These are phyloP conservation scores for Fragum sueziense DNA, from an alignment of 2,888 invertebrate species.

Conservation along the genomic window DNA sequence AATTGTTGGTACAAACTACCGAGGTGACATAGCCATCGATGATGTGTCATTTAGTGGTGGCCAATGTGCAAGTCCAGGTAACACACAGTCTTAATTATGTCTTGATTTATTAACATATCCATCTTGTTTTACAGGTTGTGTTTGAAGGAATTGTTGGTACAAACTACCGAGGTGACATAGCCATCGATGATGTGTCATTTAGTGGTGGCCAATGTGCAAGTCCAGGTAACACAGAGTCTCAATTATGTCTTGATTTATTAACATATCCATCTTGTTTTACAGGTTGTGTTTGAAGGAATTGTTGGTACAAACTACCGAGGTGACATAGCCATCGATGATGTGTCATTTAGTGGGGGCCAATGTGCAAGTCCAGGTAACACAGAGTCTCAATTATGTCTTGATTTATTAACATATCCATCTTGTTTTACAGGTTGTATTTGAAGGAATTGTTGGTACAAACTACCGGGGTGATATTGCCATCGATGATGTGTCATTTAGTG, in stretches of 20 bases:
- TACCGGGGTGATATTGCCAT: constrained; percentile 75
- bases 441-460: neutral
- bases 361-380: constrained; percentile 64
- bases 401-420: neutral
- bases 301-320: constrained; percentile 67
- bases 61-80: constrained; percentile 65
- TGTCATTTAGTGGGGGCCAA: constrained; percentile 65
- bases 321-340: constrained; percentile 79
- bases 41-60: constrained; percentile 68
- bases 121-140: constrained; percentile 70
- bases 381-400: constrained; percentile 3
- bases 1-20: constrained; percentile 17
- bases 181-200: constrained; percentile 76
- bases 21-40: constrained; percentile 80
- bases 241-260: constrained; percentile 3
- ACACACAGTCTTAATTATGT: too few species aligned
- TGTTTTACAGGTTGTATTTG: constrained; percentile 27
- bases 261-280: neutral
- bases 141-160: constrained; percentile 74
- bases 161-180: constrained; percentile 73
- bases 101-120: too few species aligned
- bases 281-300: constrained; percentile 76
- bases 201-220: constrained; percentile 65
- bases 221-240: constrained; percentile 45
- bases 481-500: constrained; percentile 72